phyloP scores from a whole-genome alignment of 1,140 invertebrate species.

The Drosophila gunungcola region DNA sequence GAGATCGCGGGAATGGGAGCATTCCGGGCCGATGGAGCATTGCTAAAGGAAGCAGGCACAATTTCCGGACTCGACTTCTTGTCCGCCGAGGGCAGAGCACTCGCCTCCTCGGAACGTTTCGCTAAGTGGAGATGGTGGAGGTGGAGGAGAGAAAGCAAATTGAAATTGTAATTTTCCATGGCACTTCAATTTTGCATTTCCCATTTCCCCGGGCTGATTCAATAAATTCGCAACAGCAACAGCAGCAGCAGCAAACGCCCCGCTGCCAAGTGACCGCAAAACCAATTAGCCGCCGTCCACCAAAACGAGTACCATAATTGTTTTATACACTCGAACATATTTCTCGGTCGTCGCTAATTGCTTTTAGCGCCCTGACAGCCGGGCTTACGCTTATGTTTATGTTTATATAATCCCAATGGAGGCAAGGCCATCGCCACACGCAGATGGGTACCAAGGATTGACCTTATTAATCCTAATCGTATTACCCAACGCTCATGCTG shows the following conservation, averaged over 20 bases:
- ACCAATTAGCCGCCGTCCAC: constrained; percentile 68
- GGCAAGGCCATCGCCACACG: constrained; percentile 9
- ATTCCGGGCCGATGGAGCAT: constrained; percentile 55
- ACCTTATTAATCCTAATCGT: constrained; percentile 71
- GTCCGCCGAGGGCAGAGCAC: constrained; percentile 53
- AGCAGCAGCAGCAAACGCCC: neutral
- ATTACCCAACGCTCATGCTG: constrained; percentile 23
- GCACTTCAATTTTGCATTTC: constrained; percentile 54
- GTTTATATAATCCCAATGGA: constrained; percentile 49
- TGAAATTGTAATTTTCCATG: constrained; percentile 52
- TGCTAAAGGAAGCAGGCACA: constrained; percentile 76
- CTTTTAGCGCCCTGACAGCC: constrained; percentile 72
- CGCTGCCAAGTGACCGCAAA: constrained; percentile 43
- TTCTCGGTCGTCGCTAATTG: constrained; percentile 59
- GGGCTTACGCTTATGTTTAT: constrained; percentile 66
- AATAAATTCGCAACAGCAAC: constrained; percentile 49
- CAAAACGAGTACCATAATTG: constrained; percentile 65
- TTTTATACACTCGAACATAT: constrained; percentile 56
- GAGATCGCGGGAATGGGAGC: constrained; percentile 8
- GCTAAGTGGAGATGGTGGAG: constrained; percentile 19
- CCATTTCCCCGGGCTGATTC: constrained; percentile 54
- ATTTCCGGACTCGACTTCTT: constrained; percentile 84
- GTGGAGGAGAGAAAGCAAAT: constrained; percentile 29
- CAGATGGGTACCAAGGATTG: constrained; percentile 35
- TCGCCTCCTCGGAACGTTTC: constrained; percentile 51